phyloP scores from a whole-genome alignment of 2,888 invertebrate genomes.

The Drosophila quinaria region DNA sequence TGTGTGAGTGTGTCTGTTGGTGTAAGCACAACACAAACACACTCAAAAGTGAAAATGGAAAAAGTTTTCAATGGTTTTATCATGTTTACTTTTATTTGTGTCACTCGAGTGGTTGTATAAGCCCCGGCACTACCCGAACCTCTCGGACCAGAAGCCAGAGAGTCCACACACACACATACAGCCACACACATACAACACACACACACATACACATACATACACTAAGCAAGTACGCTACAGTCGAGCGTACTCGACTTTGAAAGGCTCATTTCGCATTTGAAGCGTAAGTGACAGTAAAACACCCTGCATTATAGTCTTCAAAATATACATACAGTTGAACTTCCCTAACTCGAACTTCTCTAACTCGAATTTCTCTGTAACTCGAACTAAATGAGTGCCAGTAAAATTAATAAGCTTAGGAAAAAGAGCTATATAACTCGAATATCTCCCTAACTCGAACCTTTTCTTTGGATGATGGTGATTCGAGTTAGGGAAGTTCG shows the following conservation, averaged over 20 bases:
- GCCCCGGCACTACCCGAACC: slow-evolving; percentile 50
- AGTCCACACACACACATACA: slow-evolving; percentile 21
- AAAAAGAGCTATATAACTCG: no score
- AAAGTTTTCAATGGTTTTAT: slow-evolving; percentile 81
- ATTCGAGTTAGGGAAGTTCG: no score
- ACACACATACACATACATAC: slow-evolving; percentile 25
- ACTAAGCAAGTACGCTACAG: neutral
- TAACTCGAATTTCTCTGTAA: no score
- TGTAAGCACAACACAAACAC: slow-evolving; percentile 74
- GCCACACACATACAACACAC: slow-evolving; percentile 21
- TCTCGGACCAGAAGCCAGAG: slow-evolving; percentile 37
- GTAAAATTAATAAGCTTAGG: no score
- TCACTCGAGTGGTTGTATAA: slow-evolving; percentile 81
- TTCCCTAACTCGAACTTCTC: no score
- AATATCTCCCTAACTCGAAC: no score
- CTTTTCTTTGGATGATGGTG: no score
- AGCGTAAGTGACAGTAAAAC: no score
- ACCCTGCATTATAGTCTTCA: no score
- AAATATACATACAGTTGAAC: no score
- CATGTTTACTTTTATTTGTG: slow-evolving; percentile 81
- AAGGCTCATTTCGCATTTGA: neutral
- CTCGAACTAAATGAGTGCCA: no score
- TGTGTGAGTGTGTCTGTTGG: slow-evolving; percentile 21
- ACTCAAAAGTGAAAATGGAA: slow-evolving; percentile 81
- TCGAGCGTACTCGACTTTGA: neutral